Evolutionary conservation across 2,888 invertebrate genomes (phyloP).

Genomic region (Myopa testacea): DNA sequence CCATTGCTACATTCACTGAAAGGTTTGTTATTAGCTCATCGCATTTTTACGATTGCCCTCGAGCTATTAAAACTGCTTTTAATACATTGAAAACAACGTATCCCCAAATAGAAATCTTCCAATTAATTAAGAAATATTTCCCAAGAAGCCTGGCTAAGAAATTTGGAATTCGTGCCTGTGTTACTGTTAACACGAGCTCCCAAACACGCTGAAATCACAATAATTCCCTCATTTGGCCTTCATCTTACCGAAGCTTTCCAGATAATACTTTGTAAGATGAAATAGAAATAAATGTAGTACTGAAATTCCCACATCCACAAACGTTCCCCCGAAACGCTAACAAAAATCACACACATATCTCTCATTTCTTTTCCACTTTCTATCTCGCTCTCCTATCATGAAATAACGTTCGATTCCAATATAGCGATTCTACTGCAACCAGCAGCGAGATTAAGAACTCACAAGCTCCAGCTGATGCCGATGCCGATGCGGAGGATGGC

Average conservation of each 20-base stretch:
- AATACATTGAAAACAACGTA: too few species aligned
- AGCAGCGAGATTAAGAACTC: constrained; percentile 53
- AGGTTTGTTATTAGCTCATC: background rate
- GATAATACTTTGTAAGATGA: background rate
- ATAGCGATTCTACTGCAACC: constrained; percentile 55
- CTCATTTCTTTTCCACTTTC: constrained; percentile 33
- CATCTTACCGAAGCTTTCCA: too few species aligned
- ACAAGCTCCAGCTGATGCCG: constrained; percentile 48
- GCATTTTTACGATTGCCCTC: background rate
- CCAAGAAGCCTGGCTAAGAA: background rate
- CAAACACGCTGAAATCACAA: constrained; percentile 49
- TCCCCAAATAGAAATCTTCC: background rate
- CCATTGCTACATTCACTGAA: too few species aligned
- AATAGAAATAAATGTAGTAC: constrained; percentile 54
- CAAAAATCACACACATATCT: constrained; percentile 41
- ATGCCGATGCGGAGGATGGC: constrained; percentile 37
- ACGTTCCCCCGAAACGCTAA: constrained; percentile 36
- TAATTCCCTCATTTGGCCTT: constrained; percentile 45
- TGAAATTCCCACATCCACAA: constrained; percentile 44
- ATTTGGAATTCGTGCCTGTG: background rate
- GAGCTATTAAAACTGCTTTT: background rate
- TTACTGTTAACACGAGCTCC: constrained; percentile 15
- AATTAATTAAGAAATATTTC: constrained; percentile 20
- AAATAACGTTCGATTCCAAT: constrained; percentile 43
- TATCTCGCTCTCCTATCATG: constrained; percentile 23